Evolutionary conservation across 2,888 invertebrate species (phyloP), one percentile per base, ranked within the genome.

Genomic region (Amphimallon solstitiale): DNA sequence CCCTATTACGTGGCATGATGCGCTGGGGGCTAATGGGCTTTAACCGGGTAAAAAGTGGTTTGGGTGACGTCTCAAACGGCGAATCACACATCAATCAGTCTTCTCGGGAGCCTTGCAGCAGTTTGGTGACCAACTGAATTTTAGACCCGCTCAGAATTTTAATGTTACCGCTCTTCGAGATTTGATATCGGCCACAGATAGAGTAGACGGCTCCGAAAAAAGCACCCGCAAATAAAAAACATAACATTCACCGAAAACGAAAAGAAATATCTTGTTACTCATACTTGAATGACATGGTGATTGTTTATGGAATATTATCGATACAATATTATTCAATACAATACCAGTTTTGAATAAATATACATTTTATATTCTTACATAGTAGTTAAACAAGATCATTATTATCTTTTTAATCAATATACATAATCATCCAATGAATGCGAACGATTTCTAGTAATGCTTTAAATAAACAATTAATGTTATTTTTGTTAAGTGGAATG

Each of bases 71-170:
- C 68, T 65, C 69, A 65, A 69, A 69, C 68, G 67, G 66, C 63
- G 69, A 71, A 70, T 73, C 71, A 71, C 71, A 72, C 72, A 73
- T 73, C 72, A 73, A 73, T 73, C 73, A 73, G 65, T 43, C 65
- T 60, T 45, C 64, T 64, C 48, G 43, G 49, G 48, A 60, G 54
- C 56, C 56, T 56, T 61, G 49, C 51, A 63, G 65, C 65, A 52
- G 61, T 66, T 70, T 54, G 71, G 72, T 72, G 72, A 71, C 71
- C 73, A 72, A 73, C 72, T 71, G 72, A 72, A 70, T 71, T 72
- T 70, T 66, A 66, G 68, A 63, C 69, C 61, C 65, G 71, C 54
- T 61, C 65, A 60, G 72, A 68, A 72, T 73, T 68, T 63, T 64
- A 56, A 72, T 67, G 65, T 54, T 56, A 29, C 62, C 40, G 46